Base-by-base conservation (phyloP, 2,888 invertebrate genomes). In the Andrena bicolor region DNA sequence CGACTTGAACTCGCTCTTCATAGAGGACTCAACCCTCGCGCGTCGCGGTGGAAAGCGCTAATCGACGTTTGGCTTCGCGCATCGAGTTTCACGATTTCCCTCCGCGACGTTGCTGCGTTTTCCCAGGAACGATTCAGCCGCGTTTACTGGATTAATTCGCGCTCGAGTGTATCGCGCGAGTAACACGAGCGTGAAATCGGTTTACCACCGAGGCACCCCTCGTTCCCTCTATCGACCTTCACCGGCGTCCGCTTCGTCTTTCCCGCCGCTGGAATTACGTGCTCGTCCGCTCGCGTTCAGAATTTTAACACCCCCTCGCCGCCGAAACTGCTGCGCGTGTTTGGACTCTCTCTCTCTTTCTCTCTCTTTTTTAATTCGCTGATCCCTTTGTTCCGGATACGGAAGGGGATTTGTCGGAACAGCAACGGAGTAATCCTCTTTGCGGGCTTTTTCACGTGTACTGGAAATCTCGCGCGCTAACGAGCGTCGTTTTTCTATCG, bases 111-210 rank as follows among this genome's bases (percentile, higher is more conserved):
- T 63, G 81, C 76, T 63, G 74, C 56, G 69, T 35, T 89, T 90
- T 87, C 83, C 78, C 80, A 58, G 63, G 65, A 30, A 48, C 76
- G 82, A 83, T 88, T 83, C 86, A 65, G 76, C 73, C 76, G 65
- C 86, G 81, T 82, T 90, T 83, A 81, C 76, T 82, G 86, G 88
- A 90, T 91, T 90, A 88, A 90, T 88, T 88, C 69, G 81, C 87
- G 76, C 64, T 85, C 79, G 80, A 86, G 86, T 80, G 86, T 87
- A 72, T 41, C 63, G n/a, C 49, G 30, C 80, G 76, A 64, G 48
- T 76, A 83, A 84, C 68, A 80, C 71, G 78, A 86, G 84, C 87
- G 85, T 85, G 85, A 90, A 90, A 89, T 86, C 86, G 84, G 85
- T 88, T 90, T 89, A 87, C 79, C 83, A 80, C 77, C 87, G 79